Base-by-base conservation (phyloP, 2,888 invertebrate genomes). In the Kryphioiulus occultus region DNA sequence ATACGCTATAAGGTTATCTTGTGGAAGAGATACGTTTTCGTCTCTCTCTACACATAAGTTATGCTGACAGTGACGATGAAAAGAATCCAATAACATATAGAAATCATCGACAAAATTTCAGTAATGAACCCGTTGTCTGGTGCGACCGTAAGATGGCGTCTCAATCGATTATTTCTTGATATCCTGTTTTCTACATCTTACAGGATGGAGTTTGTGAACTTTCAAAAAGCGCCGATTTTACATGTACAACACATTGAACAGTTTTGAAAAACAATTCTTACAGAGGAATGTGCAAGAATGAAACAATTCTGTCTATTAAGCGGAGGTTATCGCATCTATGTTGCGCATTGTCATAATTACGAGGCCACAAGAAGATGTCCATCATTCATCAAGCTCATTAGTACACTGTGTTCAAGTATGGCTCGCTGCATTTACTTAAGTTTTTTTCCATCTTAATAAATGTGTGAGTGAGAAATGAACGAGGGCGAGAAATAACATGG, bases 61-160 rank as follows among this genome's bases (percentile, higher is more conserved):
- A 78, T 78, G 10, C 78, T 78, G 78, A 78, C 78, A 78, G 12
- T 78, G 78, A 78, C 30, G 78, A 78, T 32, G 78, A 78, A 78
- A 30, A 78, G 30, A 78, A 78, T 78, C 78, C 26, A 15, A 30
- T 15, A 78, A 78, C 78, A 30, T 15, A 78, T n/a, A 53, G 78
- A 1, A 30, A 30, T 78, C 78, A 78, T 78, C 30, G 30, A 78
- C 15, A 30, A 30, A 30, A 78, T 26, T 30, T 30, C 15, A 4
- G 30, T 15, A 78, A 78, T 78, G 78, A 78, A 78, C 47, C 44
- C 44, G 53, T 53, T 53, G n/a, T 5, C 53, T n/a, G 5, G n/a
- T n/a, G 44, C n/a, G 30, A 15, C 30, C 30, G 78, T 0, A 32
- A 17, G 78, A 30, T 78, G 78, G 78, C 78, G 30, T 10, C 15